Evolutionary conservation across 2,113 vertebrate genomes (phyloP), one percentile per base, ranked within the genome.

Genomic region (Chloebia gouldiae): DNA sequence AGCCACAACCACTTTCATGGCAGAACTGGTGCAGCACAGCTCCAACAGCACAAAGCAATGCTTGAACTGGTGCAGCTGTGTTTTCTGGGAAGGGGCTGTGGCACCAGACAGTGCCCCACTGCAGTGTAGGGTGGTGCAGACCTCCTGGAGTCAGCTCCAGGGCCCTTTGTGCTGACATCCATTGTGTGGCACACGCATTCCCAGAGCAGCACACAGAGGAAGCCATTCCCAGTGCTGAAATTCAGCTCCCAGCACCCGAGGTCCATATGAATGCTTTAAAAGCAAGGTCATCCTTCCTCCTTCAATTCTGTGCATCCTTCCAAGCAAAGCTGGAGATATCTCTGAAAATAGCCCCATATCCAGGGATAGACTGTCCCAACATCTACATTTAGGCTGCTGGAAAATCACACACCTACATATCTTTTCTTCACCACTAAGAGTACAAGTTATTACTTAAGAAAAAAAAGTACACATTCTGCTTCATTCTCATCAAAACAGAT

Each of bases 221-320:
- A 93, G 64, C 10, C 60, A 75, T 51, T 40, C 63, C 60, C 87
- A 81, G 51, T 0, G 0, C 60, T 88, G 68, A 87, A 88, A 88
- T 88, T 83, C 49, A 82, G 60, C 60, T 86, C 56, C 56, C 56
- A 92, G 60, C 2, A 4, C 47, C 47, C 22, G 0, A 80, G 30
- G 23, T 81, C 71, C 72, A 95, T 51, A 94, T 63, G 47, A 88
- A 78, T 61, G 82, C 31, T 31, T 94, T 68, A 72, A 88, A 93
- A 86, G 31, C 64, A 94, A 93, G n/a, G 60, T 71, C 88, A 94
- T 75, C 45, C 33, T 15, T 90, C 49, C 39, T 81, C 27, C 79
- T 86, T 23, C 2, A 1, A 1, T 72, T 80, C 78, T 57, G 30
- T 44, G 28, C 2, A 3, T 76, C 81, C 37, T 70, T 81, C 60